Evolutionary conservation across 2,888 invertebrate species (phyloP).

Genomic region (Quadroppia sp.): DNA sequence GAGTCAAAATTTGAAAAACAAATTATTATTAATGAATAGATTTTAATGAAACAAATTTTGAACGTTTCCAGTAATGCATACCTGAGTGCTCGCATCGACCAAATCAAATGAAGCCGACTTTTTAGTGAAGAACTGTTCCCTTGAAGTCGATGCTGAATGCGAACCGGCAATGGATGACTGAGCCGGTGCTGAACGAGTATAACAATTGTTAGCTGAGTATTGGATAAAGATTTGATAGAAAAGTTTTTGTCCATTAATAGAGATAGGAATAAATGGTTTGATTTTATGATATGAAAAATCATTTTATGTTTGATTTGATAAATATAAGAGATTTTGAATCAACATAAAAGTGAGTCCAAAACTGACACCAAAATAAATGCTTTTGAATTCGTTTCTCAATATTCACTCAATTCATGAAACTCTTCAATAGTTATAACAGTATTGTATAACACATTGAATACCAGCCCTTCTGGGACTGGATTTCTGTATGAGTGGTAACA

Average conservation of each 20-base stretch:
- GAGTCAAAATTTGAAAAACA: slow-evolving; percentile 9
- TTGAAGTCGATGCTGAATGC: slow-evolving; percentile 4
- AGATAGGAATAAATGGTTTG: too few species aligned
- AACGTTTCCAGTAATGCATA: slow-evolving; percentile 4
- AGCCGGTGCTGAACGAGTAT: neutral
- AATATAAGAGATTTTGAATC: too few species aligned
- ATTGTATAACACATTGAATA: too few species aligned
- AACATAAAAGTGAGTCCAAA: too few species aligned
- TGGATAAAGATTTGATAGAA: too few species aligned
- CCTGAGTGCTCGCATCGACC: slow-evolving; percentile 47
- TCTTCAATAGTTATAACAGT: too few species aligned
- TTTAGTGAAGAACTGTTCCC: slow-evolving; percentile 44
- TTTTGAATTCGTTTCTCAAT: neutral
- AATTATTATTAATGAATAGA: neutral
- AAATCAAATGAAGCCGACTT: slow-evolving; percentile 44
- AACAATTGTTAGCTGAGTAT: too few species aligned
- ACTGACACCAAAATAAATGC: too few species aligned
- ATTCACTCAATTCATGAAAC: too few species aligned
- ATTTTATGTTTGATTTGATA: too few species aligned
- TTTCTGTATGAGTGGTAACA: neutral
- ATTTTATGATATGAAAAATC: too few species aligned
- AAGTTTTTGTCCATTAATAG: too few species aligned
- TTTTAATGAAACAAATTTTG: neutral
- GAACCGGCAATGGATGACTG: neutral
- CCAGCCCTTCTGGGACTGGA: neutral